Evolutionary conservation across 2,888 invertebrate species (phyloP).

Genomic region (Spodoptera littoralis): DNA sequence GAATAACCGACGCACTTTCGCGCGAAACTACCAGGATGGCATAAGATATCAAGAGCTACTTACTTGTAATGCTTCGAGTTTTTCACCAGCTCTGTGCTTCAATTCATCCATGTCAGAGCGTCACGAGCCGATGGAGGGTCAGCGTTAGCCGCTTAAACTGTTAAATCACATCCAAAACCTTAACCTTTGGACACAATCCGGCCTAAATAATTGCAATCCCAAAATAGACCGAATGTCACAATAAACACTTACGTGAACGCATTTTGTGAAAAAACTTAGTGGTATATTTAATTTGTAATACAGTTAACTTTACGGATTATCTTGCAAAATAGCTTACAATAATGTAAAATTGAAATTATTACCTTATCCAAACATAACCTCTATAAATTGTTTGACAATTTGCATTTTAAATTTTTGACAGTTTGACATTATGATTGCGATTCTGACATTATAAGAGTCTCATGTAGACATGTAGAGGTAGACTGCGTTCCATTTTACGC

Average conservation of each 20-base stretch:
- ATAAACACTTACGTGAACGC: slow-evolving; percentile 53
- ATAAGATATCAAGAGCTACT: slow-evolving; percentile 69
- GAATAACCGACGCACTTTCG: slow-evolving; percentile 67
- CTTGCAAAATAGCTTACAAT: slow-evolving; percentile 52
- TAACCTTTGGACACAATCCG: slow-evolving; percentile 86
- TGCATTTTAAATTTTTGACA: slow-evolving; percentile 45
- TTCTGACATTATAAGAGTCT: neutral
- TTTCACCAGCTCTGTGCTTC: slow-evolving; percentile 83
- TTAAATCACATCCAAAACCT: slow-evolving; percentile 80
- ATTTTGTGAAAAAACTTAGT: slow-evolving; percentile 52
- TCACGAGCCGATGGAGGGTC: slow-evolving; percentile 67
- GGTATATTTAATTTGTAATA: slow-evolving; percentile 37
- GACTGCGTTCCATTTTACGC: slow-evolving; percentile 27
- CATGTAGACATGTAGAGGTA: slow-evolving; percentile 3
- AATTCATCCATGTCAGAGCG: slow-evolving; percentile 83
- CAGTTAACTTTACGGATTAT: slow-evolving; percentile 43
- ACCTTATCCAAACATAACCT: slow-evolving; percentile 78
- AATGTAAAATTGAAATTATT: slow-evolving; percentile 63
- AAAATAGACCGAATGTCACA: slow-evolving; percentile 82
- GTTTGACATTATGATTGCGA: slow-evolving; percentile 58
- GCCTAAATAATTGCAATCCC: slow-evolving; percentile 77
- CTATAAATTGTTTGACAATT: slow-evolving; percentile 62
- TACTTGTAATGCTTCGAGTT: slow-evolving; percentile 85
- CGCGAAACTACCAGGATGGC: slow-evolving; percentile 71
- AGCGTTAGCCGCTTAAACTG: slow-evolving; percentile 70